Base-by-base conservation (phyloP, 2,113 vertebrate genomes). In the Pseudopipra pipra region DNA sequence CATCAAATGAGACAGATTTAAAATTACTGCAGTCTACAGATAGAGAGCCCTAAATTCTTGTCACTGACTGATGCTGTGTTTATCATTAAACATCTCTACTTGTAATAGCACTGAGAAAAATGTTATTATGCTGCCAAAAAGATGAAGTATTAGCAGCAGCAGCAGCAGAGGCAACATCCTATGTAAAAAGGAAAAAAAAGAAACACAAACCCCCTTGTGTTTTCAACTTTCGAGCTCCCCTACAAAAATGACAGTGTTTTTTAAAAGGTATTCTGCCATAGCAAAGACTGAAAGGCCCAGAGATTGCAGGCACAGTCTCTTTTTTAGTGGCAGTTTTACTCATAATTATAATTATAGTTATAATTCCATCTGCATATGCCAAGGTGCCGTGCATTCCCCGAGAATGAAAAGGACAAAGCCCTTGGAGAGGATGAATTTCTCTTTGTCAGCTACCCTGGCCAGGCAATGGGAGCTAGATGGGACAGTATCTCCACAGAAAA, bases 91-190 rank as follows among this genome's bases (percentile, higher is more conserved):
- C 43, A 89, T n/a, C 35, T 79, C n/a, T 51, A 39, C 44, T 62
- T 80, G n/a, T 51, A 91, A 65, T 61, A 91, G 76, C 24, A 59
- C 33, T 37, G 49, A 90, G 13, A 83, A 87, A 82, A 95, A 92
- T 62, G 41, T 66, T 91, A 66, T 80, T 70, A 70, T 70, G 51
- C 27, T 96, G 75, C 41, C 73, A 85, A 78, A 76, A 87, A 56
- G 46, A 85, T 58, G 14, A 87, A 76, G 49, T 28, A 89, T 41
- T 79, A 93, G 15, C 56, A 87, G 14, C 21, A 83, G 41, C 24
- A 84, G 55, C 21, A 83, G 41, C 24, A 84, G 55, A 88, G 23
- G 44, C 16, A 91, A 85, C 28, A 61, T 66, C 31, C 31, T 12
- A 65, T 13, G 31, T 52, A 54, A 85, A 91, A 87, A 70, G 3